Percentiles rank a stretch among this genome's conserved stretches.
phyloP scores from a whole-genome alignment of 2,113 vertebrate genomes.

The Myotis yumanensis region DNA sequence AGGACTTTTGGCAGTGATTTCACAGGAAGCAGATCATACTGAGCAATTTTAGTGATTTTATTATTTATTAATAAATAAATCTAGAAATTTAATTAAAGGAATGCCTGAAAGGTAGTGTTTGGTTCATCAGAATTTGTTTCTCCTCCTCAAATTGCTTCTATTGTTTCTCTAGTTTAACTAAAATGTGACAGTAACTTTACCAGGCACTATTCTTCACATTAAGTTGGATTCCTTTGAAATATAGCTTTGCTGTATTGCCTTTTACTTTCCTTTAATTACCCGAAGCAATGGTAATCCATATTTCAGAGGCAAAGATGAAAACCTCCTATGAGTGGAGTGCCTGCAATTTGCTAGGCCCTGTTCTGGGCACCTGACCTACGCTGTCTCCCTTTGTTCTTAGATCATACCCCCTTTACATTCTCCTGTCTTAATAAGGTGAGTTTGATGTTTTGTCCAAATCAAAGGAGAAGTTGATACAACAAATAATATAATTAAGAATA shows the following conservation, averaged over 20 bases:
- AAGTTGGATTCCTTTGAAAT: constrained; percentile 16
- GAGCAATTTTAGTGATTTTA: background rate
- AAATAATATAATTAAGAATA: background rate
- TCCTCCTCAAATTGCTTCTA: background rate
- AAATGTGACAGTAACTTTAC: background rate
- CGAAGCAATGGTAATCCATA: background rate
- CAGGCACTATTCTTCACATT: background rate
- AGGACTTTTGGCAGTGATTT: background rate
- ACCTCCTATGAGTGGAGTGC: background rate
- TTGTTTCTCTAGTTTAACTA: constrained; percentile 28
- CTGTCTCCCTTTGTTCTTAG: background rate
- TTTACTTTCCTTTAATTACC: background rate
- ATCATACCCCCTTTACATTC: background rate
- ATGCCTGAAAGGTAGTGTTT: constrained; percentile 11
- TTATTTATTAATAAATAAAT: constrained; percentile 26
- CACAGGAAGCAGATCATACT: background rate
- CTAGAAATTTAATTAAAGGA: constrained; percentile 18
- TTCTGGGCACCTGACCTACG: background rate
- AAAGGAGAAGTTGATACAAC: background rate
- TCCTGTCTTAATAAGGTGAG: background rate
- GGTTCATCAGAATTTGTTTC: background rate
- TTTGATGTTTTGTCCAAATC: background rate
- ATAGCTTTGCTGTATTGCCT: background rate
- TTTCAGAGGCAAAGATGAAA: constrained; percentile 11
- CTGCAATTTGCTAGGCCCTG: background rate